Evolutionary conservation across 1,140 invertebrate species (phyloP).

Genomic region (Drosophila yakuba): DNA sequence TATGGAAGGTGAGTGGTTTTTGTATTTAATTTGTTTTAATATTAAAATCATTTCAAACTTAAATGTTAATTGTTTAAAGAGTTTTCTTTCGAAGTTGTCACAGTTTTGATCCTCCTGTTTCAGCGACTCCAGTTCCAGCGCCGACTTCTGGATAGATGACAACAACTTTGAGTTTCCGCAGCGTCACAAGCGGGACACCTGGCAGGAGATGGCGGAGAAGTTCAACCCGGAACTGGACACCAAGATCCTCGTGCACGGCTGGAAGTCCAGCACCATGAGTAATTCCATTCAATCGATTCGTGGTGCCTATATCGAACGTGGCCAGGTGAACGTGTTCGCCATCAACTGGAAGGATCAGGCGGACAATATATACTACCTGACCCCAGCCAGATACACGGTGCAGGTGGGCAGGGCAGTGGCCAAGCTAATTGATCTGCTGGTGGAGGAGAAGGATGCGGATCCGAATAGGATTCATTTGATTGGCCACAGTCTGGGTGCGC

Average conservation of each 20-base stretch:
- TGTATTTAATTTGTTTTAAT: not conserved
- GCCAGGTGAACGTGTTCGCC: slow-evolving; percentile 88
- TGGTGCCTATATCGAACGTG: slow-evolving; percentile 85
- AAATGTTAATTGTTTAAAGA: no score
- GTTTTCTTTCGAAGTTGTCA: no score
- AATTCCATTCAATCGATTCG: slow-evolving; percentile 84
- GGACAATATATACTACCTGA: slow-evolving; percentile 88
- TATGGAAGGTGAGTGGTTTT: slow-evolving; percentile 71
- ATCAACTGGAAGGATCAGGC: slow-evolving; percentile 89
- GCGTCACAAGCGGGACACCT: slow-evolving; percentile 76
- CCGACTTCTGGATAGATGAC: slow-evolving; percentile 65
- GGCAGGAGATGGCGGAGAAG: slow-evolving; percentile 80
- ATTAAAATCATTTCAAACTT: no score
- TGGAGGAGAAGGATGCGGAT: slow-evolving; percentile 85
- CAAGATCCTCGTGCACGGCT: slow-evolving; percentile 67
- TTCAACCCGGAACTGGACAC: slow-evolving; percentile 65
- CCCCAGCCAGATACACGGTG: slow-evolving; percentile 87
- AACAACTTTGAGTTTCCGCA: slow-evolving; percentile 74
- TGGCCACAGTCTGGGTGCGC: slow-evolving; percentile 95
- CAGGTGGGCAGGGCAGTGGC: slow-evolving; percentile 88
- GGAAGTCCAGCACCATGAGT: slow-evolving; percentile 79
- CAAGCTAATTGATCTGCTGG: slow-evolving; percentile 87
- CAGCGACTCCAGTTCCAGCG: slow-evolving; percentile 51
- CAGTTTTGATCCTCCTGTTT: not conserved
- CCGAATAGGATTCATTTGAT: slow-evolving; percentile 88